Base-by-base conservation (phyloP, 2,797 vertebrate species). In the Tokudaia tokunoshimensis region DNA sequence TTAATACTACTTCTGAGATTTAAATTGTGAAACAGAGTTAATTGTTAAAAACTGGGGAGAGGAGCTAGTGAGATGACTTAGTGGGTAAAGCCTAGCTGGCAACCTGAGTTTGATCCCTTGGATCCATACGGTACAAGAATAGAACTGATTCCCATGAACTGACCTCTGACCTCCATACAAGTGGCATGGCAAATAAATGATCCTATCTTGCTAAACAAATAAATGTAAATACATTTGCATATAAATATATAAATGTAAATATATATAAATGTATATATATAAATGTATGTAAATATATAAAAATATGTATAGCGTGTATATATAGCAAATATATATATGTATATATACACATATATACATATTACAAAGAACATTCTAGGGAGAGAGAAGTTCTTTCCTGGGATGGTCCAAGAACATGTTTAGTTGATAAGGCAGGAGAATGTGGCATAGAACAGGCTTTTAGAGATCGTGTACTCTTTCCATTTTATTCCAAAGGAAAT, bases 11-110 rank as follows among this genome's bases (percentile, higher is more conserved):
- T 76, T n/a, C 52, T 93, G 52, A 19, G 14, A 86, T 82, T 22
- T 76, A 82, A 93, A 93, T 89, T 37, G 6, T 72, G 61, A 95
- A 91, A 80, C 61, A 29, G 29, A 93, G 17, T 12, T 41, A 94
- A 8, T 5, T 31, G 78, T 17, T 87, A 90, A 79, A 84, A 57
- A 41, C 12, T 57, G 31, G 8, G 2, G 1, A 44, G 57, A 19
- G 8, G 14, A 37, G 15, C 59, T 31, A 19, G 59, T 15, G 11
- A 84, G 82, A 19, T 47, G 15, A 26, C 8, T 63, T 44, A 47
- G 80, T 82, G n/a, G 57, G 26, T 63, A 83, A 41, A 44, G 4
- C 37, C 24, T 41, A 63, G 26, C 37, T 63, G 37, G 63, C 34
- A 55, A 83, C 37, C 59, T 63, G 57, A 83, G 59, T 63, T 63